Base-by-base conservation (phyloP, 1,140 invertebrate genomes). In the Monochamus saltuarius region DNA sequence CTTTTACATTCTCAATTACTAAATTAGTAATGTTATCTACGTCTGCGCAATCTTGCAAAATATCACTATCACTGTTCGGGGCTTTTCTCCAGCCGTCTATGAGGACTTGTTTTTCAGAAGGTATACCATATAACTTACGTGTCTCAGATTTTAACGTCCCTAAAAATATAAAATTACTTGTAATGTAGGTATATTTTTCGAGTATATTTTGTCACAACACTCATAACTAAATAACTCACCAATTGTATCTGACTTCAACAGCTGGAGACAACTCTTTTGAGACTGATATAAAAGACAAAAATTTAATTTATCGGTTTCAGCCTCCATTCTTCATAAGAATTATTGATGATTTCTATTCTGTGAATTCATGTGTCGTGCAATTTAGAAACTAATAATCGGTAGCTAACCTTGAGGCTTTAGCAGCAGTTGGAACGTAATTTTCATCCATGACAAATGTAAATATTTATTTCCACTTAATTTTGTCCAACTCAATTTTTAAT, bases 151-250 rank as follows among this genome's bases (percentile, higher is more conserved):
- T 66, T 13, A 65, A 53, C 38, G 43, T 39, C 14, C 45, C 63
- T 65, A 45, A 45, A 43, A 63, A 54, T 50, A 43, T 38, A 50
- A 47, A 56, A 46, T 49, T 57, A 50, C 39, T 45, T 57, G 46
- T 29, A 29, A 29, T 6, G 2, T 29, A 29, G 6, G 22, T 2
- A 29, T 51, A n/a, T 54, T 47, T 45, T 51, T 56, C n/a, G n/a
- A n/a, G 11, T n/a, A 13, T n/a, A 40, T 52, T 43, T 52, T 50
- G 36, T 47, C 0, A 42, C 10, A n/a, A n/a, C n/a, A n/a, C n/a
- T n/a, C n/a, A n/a, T n/a, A 19, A 19, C 16, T 14, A 22, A 7
- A 35, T 22, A n/a, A 57, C 56, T 57, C 49, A 57, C 56, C 56
- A 38, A 57, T 29, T 17, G 56, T 57, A 49, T 57, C 46, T 37